These are phyloP conservation scores for Calameuta idolon DNA, from an alignment of 2,888 invertebrate genomes.

Conservation along the genomic window DNA sequence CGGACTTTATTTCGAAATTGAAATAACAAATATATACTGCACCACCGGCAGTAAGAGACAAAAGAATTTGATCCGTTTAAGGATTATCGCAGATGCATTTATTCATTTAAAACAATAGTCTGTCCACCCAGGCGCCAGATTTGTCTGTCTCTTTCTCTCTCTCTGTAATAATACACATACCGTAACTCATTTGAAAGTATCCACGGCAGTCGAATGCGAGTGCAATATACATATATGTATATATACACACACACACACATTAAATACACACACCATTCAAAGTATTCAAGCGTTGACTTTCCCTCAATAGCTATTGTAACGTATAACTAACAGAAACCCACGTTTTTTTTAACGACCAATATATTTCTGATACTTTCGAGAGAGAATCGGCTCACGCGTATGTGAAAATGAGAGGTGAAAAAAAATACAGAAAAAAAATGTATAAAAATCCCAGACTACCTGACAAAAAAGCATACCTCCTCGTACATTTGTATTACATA, in stretches of 20 bases:
- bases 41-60: neutral
- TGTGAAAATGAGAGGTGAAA: neutral
- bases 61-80: neutral
- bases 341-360: neutral
- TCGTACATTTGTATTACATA: neutral
- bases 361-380: neutral
- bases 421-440: no score
- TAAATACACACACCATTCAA: no score
- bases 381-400: neutral
- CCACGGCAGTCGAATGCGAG: neutral
- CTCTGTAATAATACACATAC: neutral
- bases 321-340: neutral
- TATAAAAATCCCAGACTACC: neutral
- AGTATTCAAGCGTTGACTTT: neutral
- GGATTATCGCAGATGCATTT: neutral
- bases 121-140: neutral
- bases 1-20: neutral
- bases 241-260: no score
- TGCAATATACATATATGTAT: neutral
- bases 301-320: neutral
- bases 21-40: neutral
- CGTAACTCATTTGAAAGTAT: neutral
- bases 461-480: neutral
- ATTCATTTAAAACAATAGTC: neutral
- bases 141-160: neutral